Evolutionary conservation across 2,113 vertebrate genomes (phyloP).

Genomic region (Python bivittatus): DNA sequence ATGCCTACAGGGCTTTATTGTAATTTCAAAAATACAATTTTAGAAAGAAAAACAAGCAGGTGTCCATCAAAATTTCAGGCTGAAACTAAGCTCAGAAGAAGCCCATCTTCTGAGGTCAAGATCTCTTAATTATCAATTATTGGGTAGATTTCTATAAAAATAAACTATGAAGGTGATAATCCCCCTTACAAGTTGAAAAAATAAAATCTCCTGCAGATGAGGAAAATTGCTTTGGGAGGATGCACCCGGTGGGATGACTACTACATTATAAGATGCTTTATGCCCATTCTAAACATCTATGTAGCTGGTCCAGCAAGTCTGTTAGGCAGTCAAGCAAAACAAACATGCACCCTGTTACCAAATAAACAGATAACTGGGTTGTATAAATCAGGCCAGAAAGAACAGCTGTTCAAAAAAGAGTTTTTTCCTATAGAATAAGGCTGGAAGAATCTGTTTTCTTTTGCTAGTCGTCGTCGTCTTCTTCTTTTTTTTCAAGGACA

Average conservation of each 20-base stretch:
- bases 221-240: not conserved
- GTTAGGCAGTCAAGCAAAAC: not conserved
- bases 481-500: not conserved
- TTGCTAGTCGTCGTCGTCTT: not conserved
- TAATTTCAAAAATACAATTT: not conserved
- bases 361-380: not conserved
- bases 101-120: not conserved
- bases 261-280: not conserved
- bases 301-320: not conserved
- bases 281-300: not conserved
- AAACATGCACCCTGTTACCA: not conserved
- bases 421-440: not conserved
- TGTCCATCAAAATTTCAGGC: not conserved
- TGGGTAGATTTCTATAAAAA: not conserved
- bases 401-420: not conserved
- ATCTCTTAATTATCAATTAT: not conserved
- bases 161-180: not conserved
- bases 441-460: not conserved
- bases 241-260: not conserved
- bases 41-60: not conserved
- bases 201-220: not conserved
- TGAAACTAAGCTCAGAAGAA: not conserved
- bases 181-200: not conserved
- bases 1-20: not conserved
- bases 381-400: not conserved